Conservation (phyloP, 64 coral and sea anemone species). For the Montipora efflorescens region DNA sequence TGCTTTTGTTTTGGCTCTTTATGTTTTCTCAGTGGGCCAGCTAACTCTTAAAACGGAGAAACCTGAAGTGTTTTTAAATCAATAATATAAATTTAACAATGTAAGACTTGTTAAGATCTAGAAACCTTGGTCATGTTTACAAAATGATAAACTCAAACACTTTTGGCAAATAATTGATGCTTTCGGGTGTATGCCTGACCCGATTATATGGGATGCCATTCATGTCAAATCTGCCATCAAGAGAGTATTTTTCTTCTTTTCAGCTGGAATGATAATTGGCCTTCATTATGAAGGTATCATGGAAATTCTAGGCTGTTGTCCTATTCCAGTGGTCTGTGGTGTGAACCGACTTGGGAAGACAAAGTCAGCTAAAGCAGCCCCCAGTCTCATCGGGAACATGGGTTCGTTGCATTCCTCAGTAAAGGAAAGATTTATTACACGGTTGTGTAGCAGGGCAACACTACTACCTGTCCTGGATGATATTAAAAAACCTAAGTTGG, state of each 20-base stretch:
- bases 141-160: too few relatives aligned
- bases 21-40: too few relatives aligned
- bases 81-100: too few relatives aligned
- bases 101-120: too few relatives aligned
- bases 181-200: neutral
- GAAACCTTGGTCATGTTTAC: too few relatives aligned
- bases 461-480: conserved; percentile 47
- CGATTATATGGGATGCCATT: neutral
- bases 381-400: conserved; percentile 28
- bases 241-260: neutral
- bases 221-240: too few relatives aligned
- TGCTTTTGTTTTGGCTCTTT: too few relatives aligned
- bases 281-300: neutral
- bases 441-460: neutral
- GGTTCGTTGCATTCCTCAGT: neutral
- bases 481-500: neutral
- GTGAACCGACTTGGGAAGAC: conserved; percentile 50
- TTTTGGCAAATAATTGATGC: neutral
- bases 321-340: conserved; percentile 37
- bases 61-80: too few relatives aligned
- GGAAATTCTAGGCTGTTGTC: neutral
- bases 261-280: neutral
- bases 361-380: conserved; percentile 22
- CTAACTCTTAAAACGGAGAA: too few relatives aligned
- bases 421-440: neutral